A percentile compares a stretch with the other conserved stretches of the same genome.
These are phyloP conservation scores for Poliocrania exsul DNA, from an alignment of 2,797 vertebrate species.

Conservation along the genomic window DNA sequence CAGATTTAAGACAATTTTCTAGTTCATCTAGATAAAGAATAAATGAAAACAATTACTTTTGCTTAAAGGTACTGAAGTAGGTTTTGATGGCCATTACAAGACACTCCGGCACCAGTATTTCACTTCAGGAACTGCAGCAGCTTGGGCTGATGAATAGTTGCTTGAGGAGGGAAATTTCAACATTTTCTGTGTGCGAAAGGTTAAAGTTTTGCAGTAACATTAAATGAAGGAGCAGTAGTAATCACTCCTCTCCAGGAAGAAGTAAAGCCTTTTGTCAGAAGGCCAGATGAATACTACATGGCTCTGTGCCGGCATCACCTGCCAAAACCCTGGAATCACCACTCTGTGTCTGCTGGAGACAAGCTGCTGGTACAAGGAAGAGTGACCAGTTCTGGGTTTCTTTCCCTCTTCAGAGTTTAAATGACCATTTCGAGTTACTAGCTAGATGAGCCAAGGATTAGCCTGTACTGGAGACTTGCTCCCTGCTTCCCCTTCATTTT, in stretches of 20 bases:
- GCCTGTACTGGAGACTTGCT: neutral
- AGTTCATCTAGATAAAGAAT: neutral
- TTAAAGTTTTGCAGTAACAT: neutral
- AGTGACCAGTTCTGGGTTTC: neutral
- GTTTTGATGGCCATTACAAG: neutral
- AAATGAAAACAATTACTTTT: neutral
- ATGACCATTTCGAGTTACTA: neutral
- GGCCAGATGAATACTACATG: neutral
- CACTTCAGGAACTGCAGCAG: neutral
- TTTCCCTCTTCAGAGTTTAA: neutral
- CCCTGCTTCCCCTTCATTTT: neutral
- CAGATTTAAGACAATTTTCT: neutral
- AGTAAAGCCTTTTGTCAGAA: neutral
- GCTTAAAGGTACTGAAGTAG: neutral
- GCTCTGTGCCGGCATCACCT: neutral
- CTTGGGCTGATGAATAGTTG: neutral
- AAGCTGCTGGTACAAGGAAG: neutral
- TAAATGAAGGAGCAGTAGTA: neutral
- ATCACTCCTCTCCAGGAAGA: neutral
- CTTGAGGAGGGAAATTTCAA: neutral
- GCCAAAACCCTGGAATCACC: neutral
- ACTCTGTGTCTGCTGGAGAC: neutral
- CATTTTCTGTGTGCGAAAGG: neutral
- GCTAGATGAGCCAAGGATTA: neutral
- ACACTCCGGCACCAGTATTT: neutral